Conservation (phyloP, 1,140 invertebrate genomes). For the Acarapis woodi region DNA sequence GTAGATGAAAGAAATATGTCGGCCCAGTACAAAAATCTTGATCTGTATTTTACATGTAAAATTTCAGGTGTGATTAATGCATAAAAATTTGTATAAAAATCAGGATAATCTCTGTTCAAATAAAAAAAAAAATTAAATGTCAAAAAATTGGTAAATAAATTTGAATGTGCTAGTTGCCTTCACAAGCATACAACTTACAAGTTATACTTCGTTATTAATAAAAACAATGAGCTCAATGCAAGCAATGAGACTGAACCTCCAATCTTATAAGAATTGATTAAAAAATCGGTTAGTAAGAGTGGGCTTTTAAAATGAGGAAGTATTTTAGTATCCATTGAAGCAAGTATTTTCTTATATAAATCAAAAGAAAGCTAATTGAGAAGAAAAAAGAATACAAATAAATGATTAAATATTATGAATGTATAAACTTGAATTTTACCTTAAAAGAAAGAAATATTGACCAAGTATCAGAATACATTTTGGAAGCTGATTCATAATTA, state of each 20-base stretch:
- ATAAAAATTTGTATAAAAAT: slow-evolving; percentile 79
- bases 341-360: slow-evolving; percentile 44
- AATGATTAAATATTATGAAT: too few relatives aligned
- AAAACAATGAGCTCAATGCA: slow-evolving; percentile 70
- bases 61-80: slow-evolving; percentile 62
- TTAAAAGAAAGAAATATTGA: slow-evolving; percentile 32
- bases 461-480: slow-evolving; percentile 24
- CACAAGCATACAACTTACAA: slow-evolving; percentile 24
- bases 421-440: slow-evolving; percentile 10
- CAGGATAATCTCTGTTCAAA: slow-evolving; percentile 45
- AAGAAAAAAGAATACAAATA: slow-evolving; percentile 14
- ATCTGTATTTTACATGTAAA: slow-evolving; percentile 63
- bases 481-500: slow-evolving; percentile 11
- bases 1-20: slow-evolving; percentile 74
- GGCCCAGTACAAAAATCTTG: slow-evolving; percentile 44
- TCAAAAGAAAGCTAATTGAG: slow-evolving; percentile 24
- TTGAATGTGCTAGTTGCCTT: slow-evolving; percentile 7
- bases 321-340: slow-evolving; percentile 48
- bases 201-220: slow-evolving; percentile 64
- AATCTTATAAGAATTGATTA: slow-evolving; percentile 57
- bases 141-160: slow-evolving; percentile 1
- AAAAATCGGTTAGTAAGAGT: slow-evolving; percentile 57
- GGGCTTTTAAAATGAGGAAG: slow-evolving; percentile 50
- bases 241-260: slow-evolving; percentile 58
- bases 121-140: slow-evolving; percentile 11